Evolutionary conservation across 2,797 vertebrate species (phyloP).

Genomic region (Nothura maculosa): DNA sequence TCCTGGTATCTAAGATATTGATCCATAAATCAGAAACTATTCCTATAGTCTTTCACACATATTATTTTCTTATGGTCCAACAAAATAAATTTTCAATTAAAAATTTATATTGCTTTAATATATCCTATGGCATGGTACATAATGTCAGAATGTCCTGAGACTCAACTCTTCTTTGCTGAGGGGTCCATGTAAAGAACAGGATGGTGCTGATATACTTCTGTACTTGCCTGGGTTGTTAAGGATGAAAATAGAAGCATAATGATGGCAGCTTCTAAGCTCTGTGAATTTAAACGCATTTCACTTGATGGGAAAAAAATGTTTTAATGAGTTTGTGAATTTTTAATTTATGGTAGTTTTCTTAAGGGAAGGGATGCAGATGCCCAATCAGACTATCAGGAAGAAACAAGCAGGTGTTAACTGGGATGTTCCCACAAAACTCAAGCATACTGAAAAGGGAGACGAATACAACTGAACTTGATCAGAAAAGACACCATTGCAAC

Average conservation of each 20-base stretch:
- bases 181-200: background rate
- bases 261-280: background rate
- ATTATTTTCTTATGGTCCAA: background rate
- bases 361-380: background rate
- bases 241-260: background rate
- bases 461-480: background rate
- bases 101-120: background rate
- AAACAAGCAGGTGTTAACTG: background rate
- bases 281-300: background rate
- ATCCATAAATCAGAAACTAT: background rate
- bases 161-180: background rate
- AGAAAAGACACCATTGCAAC: background rate
- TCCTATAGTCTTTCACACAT: background rate
- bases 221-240: background rate
- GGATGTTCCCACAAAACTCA: background rate
- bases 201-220: background rate
- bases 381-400: background rate
- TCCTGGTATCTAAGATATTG: background rate
- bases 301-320: background rate
- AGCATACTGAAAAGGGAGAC: background rate
- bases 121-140: background rate
- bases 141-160: background rate
- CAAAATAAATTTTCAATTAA: background rate
- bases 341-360: background rate
- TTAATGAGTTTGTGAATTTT: background rate